phyloP scores from a whole-genome alignment of 2,888 invertebrate species.

The Trissolcus japonicus region DNA sequence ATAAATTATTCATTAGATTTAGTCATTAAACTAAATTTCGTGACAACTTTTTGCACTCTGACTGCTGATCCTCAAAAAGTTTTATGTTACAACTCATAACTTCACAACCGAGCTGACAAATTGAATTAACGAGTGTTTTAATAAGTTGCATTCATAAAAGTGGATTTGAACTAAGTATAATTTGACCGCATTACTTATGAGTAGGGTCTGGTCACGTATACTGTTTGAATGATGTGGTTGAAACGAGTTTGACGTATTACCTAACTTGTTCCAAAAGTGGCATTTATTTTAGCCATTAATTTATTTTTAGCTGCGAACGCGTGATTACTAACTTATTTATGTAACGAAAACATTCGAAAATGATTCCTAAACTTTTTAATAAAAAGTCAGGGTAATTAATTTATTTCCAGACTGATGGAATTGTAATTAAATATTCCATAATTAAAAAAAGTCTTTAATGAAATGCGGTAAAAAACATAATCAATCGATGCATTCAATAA shows the following conservation, averaged over 20 bases:
- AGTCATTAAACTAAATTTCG: background rate
- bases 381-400: no score
- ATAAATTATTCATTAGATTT: no score
- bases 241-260: constrained; percentile 30
- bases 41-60: background rate
- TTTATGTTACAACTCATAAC: constrained; percentile 12
- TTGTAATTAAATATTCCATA: no score
- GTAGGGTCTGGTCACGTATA: constrained; percentile 8
- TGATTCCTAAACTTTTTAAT: background rate
- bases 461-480: no score
- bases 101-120: constrained; percentile 13
- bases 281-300: constrained; percentile 7
- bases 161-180: constrained; percentile 31
- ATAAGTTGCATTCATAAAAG: constrained; percentile 33
- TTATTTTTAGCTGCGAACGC: constrained; percentile 9
- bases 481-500: no score
- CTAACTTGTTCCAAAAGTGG: constrained; percentile 22
- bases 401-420: no score
- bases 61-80: background rate
- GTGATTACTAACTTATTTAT: background rate
- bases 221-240: constrained; percentile 32
- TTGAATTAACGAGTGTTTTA: constrained; percentile 35
- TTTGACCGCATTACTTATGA: constrained; percentile 34
- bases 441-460: no score
- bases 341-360: background rate